Conservation (phyloP, 1,140 invertebrate genomes). For the Chironomus tepperi region DNA sequence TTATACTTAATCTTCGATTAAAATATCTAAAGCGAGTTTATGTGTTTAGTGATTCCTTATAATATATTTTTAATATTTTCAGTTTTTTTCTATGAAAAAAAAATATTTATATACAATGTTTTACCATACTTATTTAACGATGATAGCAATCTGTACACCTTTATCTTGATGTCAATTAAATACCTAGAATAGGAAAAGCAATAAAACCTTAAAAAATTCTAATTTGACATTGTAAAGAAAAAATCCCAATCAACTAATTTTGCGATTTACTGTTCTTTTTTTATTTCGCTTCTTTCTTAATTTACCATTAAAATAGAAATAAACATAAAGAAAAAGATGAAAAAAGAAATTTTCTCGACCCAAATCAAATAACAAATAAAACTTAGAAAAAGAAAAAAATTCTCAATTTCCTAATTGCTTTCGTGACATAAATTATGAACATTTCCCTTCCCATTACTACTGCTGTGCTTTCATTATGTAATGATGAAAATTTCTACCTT, state of each 20-base stretch:
- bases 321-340: no score
- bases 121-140: no score
- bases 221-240: background rate
- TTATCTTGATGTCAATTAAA: no score
- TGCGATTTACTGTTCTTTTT: background rate
- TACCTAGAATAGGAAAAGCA: background rate
- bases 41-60: no score
- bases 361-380: background rate
- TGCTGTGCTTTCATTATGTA: no score
- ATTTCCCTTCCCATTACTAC: background rate
- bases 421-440: slow-evolving; percentile 8
- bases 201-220: background rate
- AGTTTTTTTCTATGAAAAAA: no score
- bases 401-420: slow-evolving; percentile 13
- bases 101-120: no score
- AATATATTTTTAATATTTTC: no score
- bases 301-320: background rate
- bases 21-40: no score
- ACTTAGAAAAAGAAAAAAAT: background rate
- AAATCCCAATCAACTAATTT: background rate
- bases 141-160: no score
- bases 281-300: background rate
- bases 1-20: no score
- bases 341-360: background rate
- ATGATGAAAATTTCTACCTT: background rate